Evolutionary conservation across 2,797 vertebrate species (phyloP).

Genomic region (Sparidentex hasta): DNA sequence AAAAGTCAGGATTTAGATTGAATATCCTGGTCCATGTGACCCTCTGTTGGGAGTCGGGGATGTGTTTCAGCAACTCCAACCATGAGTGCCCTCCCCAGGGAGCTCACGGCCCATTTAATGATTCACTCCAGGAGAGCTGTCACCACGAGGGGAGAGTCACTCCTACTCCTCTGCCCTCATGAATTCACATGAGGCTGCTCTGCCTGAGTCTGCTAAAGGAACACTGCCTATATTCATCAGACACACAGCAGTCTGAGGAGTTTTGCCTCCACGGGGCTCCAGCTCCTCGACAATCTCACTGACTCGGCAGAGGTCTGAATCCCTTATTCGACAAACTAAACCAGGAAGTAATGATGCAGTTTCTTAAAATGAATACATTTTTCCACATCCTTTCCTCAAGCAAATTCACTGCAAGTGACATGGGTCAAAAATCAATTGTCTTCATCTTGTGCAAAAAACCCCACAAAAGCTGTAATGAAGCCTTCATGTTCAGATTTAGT

Average conservation of each 20-base stretch:
- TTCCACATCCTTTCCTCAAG: not conserved
- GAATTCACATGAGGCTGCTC: slow-evolving; percentile 71
- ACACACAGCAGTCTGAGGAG: slow-evolving; percentile 27
- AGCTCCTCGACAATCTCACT: slow-evolving; percentile 13
- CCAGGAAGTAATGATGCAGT: not conserved
- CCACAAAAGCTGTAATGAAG: not conserved
- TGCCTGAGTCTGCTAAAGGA: slow-evolving; percentile 41
- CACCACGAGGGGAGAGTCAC: slow-evolving; percentile 44
- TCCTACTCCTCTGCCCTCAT: slow-evolving; percentile 53
- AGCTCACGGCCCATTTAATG: slow-evolving; percentile 62
- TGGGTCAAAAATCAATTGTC: not conserved
- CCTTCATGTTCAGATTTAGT: not conserved
- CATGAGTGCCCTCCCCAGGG: slow-evolving; percentile 1
- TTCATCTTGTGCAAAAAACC: not conserved
- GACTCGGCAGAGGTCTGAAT: slow-evolving; percentile 18
- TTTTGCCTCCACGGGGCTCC: slow-evolving; percentile 16
- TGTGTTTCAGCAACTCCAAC: slow-evolving; percentile 30
- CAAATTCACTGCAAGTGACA: not conserved
- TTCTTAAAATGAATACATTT: not conserved
- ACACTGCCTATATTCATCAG: slow-evolving; percentile 45
- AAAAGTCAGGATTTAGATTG: slow-evolving; percentile 59
- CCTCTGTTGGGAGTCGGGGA: slow-evolving; percentile 28
- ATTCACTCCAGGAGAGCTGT: slow-evolving; percentile 69
- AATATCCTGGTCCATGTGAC: slow-evolving; percentile 58
- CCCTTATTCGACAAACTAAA: not conserved